Evolutionary conservation across 2,797 vertebrate species (phyloP), one percentile per base, ranked within the genome.

Genomic region (Monodelphis domestica): DNA sequence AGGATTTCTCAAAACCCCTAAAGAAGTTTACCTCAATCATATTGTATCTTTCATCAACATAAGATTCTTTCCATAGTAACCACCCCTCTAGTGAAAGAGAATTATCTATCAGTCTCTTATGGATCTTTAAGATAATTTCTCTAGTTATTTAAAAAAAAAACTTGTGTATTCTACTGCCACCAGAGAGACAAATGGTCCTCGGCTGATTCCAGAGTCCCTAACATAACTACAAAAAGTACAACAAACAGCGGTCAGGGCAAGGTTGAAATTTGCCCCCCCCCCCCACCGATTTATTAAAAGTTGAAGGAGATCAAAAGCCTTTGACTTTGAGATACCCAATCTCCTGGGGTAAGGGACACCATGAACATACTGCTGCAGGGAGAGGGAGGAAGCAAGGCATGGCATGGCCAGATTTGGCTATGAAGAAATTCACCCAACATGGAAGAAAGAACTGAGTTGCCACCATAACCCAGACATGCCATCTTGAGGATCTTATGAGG

Each of bases 121-220:
- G 93, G 54, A 91, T 95, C 84, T 90, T 91, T 90, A 50, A 54
- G 54, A 30, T 54, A n/a, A 50, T 90, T 52, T 93, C 91, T 94
- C 54, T 94, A 88, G 92, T 95, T 91, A 91, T 38, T n/a, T n/a
- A n/a, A n/a, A n/a, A n/a, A 59, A 91, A 94, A 95, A 89, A 70
- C 89, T 59, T 88, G 70, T 45, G 11, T 89, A 70, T 93, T 93
- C 91, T 91, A 96, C 96, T 97, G 96, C 95, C 93, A 91, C 95
- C 54, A 51, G 56, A 91, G 24, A 28, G 56, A 70, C 17, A 17
- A 26, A 59, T 10, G 70, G 26, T 70, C 51, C 45, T 50, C 55
- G 93, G 93, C 38, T 92, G 56, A 93, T 89, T 93, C 93, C 52
- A 93, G 89, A 51, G 70, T 93, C 91, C 95, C 87, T 92, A 95